Percentiles rank a stretch among this genome's conserved stretches.
phyloP scores from a whole-genome alignment of 2,113 vertebrate species.

The Bujurquina vittata region DNA sequence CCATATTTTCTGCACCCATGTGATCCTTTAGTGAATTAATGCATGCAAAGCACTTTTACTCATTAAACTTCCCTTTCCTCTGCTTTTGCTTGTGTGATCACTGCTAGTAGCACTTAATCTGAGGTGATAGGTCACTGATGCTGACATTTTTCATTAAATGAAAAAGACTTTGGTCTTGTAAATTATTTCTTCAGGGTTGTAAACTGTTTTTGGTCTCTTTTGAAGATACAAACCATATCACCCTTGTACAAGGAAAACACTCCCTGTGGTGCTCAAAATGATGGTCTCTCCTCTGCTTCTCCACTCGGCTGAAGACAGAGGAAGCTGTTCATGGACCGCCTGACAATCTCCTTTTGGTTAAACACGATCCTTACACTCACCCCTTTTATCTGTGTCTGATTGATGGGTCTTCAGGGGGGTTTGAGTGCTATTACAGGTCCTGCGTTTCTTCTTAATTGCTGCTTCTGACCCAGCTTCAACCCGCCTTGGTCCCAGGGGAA shows the following conservation, averaged over 20 bases:
- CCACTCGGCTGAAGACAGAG: slow-evolving; percentile 51
- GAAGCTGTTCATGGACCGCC: slow-evolving; percentile 68
- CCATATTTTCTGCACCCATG: slow-evolving; percentile 2
- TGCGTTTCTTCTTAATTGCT: slow-evolving; percentile 52
- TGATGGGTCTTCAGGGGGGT: slow-evolving; percentile 67
- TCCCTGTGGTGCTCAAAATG: slow-evolving; percentile 23
- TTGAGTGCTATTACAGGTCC: slow-evolving; percentile 69
- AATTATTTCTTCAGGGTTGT: neutral
- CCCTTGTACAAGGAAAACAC: neutral
- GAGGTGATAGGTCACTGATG: neutral
- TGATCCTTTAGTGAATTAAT: neutral
- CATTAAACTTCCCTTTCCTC: neutral
- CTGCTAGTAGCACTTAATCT: neutral
- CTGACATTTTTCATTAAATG: neutral
- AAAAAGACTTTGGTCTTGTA: neutral
- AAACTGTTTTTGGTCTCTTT: neutral
- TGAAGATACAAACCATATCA: slow-evolving; percentile 31
- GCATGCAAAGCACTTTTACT: neutral
- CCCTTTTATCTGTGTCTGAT: slow-evolving; percentile 76
- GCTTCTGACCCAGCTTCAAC: slow-evolving; percentile 59
- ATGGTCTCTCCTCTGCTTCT: slow-evolving; percentile 28
- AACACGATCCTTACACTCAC: slow-evolving; percentile 64
- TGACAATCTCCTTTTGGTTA: slow-evolving; percentile 63
- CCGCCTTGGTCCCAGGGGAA: slow-evolving; percentile 41
- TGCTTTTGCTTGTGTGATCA: neutral